These are phyloP conservation scores for Rafetus swinhoei DNA, from an alignment of 2,113 vertebrate species.

Conservation along the genomic window DNA sequence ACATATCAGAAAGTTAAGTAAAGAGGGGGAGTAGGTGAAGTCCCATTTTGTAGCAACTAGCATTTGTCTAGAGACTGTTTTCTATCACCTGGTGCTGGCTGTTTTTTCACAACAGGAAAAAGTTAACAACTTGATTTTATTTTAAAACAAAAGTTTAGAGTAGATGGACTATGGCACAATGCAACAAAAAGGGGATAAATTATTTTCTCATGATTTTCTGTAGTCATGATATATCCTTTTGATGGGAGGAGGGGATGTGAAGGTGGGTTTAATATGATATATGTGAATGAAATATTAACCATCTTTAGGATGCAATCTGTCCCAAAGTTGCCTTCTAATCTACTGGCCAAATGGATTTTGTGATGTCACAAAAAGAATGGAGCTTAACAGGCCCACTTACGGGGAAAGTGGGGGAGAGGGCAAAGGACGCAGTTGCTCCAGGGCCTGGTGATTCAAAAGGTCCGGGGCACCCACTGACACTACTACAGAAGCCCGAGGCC, in stretches of 20 bases:
- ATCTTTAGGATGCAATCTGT: not conserved
- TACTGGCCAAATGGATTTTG: not conserved
- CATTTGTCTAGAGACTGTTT: not conserved
- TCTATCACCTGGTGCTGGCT: not conserved
- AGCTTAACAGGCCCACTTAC: too few species aligned
- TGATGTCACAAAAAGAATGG: not conserved
- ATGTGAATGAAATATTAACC: not conserved
- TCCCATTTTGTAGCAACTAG: conserved; percentile 24
- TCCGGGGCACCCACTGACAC: too few species aligned
- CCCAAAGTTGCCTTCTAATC: not conserved
- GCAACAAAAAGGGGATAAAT: not conserved
- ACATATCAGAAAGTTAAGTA: conserved; percentile 57
- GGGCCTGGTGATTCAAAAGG: too few species aligned
- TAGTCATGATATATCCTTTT: not conserved
- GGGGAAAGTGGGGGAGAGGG: too few species aligned
- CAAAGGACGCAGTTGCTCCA: too few species aligned
- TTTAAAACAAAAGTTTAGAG: conserved; percentile 19
- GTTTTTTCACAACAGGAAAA: not conserved
- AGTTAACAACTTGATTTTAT: not conserved
- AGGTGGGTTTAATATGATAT: not conserved
- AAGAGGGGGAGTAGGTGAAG: conserved; percentile 36
- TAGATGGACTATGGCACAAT: not conserved
- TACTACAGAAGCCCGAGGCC: too few species aligned
- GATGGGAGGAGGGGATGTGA: not conserved
- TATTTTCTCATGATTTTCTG: not conserved